Conservation (phyloP, 2,888 invertebrate species). For the Pandemis cinnamomeana region DNA sequence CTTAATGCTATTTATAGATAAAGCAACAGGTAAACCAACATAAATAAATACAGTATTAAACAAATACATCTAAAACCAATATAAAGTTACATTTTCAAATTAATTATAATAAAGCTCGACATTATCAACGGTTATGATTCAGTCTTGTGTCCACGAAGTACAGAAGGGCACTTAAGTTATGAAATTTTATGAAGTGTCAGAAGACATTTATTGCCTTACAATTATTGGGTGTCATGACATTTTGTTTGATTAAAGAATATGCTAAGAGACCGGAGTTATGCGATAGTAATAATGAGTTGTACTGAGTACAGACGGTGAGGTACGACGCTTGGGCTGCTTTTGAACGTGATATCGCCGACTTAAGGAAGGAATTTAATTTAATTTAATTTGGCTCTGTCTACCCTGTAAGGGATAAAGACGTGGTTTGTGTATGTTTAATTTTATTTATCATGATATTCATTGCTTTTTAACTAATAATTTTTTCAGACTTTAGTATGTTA, state of each 20-base stretch:
- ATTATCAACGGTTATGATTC: constrained; percentile 15
- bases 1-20: no score
- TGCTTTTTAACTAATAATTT: background rate
- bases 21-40: no score
- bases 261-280: constrained; percentile 63
- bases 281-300: constrained; percentile 62
- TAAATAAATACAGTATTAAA: no score
- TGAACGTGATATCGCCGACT: constrained; percentile 67
- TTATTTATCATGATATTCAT: constrained; percentile 50
- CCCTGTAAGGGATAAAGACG: no score
- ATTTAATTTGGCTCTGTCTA: no score
- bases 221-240: no score
- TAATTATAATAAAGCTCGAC: constrained; percentile 2
- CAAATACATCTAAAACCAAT: no score
- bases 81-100: no score
- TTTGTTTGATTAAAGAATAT: constrained; percentile 66
- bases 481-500: constrained; percentile 21
- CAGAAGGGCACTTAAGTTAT: constrained; percentile 14
- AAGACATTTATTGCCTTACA: no score
- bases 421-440: no score
- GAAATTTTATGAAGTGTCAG: background rate
- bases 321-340: constrained; percentile 70
- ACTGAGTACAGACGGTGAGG: constrained; percentile 64
- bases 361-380: constrained; percentile 75
- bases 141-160: constrained; percentile 17